phyloP scores from a whole-genome alignment of 2,888 invertebrate species.

The Sarcophaga carnaria region DNA sequence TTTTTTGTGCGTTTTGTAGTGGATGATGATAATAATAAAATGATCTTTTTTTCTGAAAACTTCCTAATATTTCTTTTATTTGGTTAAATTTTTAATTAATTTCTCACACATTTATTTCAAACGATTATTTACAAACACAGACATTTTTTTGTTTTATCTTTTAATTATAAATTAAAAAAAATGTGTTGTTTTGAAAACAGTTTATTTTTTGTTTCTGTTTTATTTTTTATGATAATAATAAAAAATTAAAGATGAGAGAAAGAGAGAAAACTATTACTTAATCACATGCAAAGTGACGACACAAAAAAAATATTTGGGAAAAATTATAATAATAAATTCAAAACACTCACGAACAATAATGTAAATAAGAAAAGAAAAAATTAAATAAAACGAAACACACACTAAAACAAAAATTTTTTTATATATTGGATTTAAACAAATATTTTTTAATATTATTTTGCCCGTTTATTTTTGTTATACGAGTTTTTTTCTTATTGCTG shows the following conservation, averaged over 20 bases:
- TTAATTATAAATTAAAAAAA: neutral
- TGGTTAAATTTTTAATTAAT: neutral
- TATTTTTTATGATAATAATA: neutral
- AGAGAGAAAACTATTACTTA: constrained; percentile 56
- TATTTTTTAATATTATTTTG: neutral
- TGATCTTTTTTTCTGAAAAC: neutral
- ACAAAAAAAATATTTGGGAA: constrained; percentile 26
- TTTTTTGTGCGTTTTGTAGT: too few relatives aligned
- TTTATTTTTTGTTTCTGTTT: constrained; percentile 25
- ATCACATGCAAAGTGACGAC: constrained; percentile 59
- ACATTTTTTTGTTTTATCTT: constrained; percentile 12
- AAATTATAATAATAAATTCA: constrained; percentile 23
- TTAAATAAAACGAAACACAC: constrained; percentile 4
- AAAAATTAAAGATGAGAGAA: neutral
- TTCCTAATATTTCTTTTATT: neutral
- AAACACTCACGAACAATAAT: constrained; percentile 21
- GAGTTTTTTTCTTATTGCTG: neutral
- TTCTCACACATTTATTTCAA: neutral
- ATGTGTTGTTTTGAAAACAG: neutral
- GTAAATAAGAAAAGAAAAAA: constrained; percentile 1
- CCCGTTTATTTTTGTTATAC: constrained; percentile 1
- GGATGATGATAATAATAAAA: too few relatives aligned
- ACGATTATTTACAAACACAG: neutral
- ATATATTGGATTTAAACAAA: neutral
- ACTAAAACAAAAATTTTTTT: neutral